phyloP scores from a whole-genome alignment of 2,113 vertebrate genomes.

The Origma solitaria region DNA sequence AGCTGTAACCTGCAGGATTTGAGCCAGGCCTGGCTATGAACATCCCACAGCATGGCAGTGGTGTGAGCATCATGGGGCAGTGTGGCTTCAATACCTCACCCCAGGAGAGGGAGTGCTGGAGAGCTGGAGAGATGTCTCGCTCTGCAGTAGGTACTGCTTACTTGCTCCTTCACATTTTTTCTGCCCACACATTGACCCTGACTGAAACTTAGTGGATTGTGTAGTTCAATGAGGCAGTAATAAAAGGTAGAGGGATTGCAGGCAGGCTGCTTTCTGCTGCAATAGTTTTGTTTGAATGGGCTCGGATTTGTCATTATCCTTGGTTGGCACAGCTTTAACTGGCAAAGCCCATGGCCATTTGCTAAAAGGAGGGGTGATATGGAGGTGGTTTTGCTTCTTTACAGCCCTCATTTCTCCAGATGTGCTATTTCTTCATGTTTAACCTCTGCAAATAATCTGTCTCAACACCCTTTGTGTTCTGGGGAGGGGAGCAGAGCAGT shows the following conservation, averaged over 20 bases:
- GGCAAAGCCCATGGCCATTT: not conserved
- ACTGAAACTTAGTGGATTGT: not conserved
- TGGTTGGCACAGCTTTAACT: not conserved
- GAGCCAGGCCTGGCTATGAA: not conserved
- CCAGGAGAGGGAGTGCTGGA: not conserved
- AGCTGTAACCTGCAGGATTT: not conserved
- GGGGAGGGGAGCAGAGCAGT: not conserved
- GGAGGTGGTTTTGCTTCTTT: not conserved
- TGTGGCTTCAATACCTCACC: accelerated
- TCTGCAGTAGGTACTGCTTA: not conserved
- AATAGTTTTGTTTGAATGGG: not conserved
- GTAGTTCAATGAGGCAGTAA: not conserved
- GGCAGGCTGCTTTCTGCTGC: not conserved
- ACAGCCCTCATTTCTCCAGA: not conserved
- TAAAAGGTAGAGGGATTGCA: not conserved
- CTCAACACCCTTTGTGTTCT: not conserved
- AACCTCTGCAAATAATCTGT: not conserved
- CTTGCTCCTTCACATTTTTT: not conserved
- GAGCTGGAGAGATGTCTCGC: not conserved
- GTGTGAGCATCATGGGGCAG: accelerated
- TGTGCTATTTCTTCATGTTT: not conserved
- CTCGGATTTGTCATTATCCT: not conserved
- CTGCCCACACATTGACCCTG: not conserved
- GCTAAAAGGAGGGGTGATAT: not conserved
- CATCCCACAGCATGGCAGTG: accelerated